Evolutionary conservation across 2,888 invertebrate species (phyloP).

Genomic region (Acrocyrtus sp.): DNA sequence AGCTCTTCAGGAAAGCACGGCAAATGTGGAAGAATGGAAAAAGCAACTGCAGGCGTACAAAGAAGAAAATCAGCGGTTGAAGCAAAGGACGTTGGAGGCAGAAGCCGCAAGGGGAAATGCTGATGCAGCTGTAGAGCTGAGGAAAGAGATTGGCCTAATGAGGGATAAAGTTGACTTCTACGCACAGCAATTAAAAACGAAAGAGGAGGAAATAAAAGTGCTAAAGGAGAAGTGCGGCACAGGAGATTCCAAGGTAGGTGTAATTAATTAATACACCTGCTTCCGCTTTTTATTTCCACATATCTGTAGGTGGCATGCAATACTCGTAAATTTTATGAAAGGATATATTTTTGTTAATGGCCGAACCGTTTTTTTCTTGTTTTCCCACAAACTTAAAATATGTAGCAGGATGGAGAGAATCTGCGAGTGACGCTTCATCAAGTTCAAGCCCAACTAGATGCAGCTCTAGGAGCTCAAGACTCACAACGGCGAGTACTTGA

Average conservation of each 20-base stretch:
- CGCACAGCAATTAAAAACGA: conserved; percentile 82
- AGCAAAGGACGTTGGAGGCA: conserved; percentile 76
- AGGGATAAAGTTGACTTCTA: conserved; percentile 84
- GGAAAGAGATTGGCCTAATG: conserved; percentile 78
- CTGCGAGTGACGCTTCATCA: conserved; percentile 76
- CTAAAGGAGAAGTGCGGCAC: conserved; percentile 65
- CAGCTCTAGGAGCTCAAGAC: conserved; percentile 81
- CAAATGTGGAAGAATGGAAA: conserved; percentile 99
- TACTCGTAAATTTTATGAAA: background rate
- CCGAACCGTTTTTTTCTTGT: conserved; percentile 2
- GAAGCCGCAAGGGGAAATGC: conserved; percentile 75
- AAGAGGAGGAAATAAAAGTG: conserved; percentile 83
- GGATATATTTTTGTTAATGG: background rate
- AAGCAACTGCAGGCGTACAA: conserved; percentile 89
- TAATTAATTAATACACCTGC: too few species aligned
- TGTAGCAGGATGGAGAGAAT: conserved; percentile 73
- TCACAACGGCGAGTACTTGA: conserved; percentile 80
- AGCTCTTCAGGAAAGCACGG: conserved; percentile 93
- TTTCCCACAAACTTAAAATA: background rate
- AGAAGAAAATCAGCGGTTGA: conserved; percentile 88
- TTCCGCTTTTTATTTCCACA: too few species aligned
- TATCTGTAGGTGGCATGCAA: background rate
- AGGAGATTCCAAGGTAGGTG: conserved; percentile 46
- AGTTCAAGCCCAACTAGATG: conserved; percentile 81
- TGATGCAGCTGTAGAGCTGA: conserved; percentile 80